Base-by-base conservation (phyloP, 2,113 vertebrate species). In the Anoura caudifer region DNA sequence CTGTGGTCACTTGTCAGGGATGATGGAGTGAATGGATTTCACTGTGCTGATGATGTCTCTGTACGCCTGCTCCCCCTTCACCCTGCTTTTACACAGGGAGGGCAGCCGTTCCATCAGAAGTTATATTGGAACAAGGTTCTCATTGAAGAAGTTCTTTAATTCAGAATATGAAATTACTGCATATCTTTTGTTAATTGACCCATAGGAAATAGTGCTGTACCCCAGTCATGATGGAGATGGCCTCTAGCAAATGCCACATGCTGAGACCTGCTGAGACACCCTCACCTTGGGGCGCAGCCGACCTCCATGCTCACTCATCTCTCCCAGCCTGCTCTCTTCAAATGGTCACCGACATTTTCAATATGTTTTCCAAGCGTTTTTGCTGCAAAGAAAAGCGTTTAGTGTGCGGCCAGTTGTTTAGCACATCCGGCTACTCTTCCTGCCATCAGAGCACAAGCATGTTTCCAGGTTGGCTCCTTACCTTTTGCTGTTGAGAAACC, bases 141-240 rank as follows among this genome's bases (percentile, higher is more conserved):
- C 76, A 82, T 70, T n/a, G 33, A 38, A 69, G 76, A 92, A 76
- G 45, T 61, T 36, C 4, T 70, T 92, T 77, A 69, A 28, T 90
- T 90, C 50, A 45, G 28, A 45, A 59, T 63, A 31, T 50, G 63
- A 47, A 91, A 38, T n/a, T 52, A 22, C 75, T 26, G 0, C 72
- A 45, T 43, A 43, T 70, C 65, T 93, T 88, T 54, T 43, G 14
- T 65, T 96, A 84, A 72, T 72, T 59, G 38, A 67, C 43, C 70
- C 52, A n/a, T 38, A 47, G 9, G 87, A 90, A 9, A 50, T 20
- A 47, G 81, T 10, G 4, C 41, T 50, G 65, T 14, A 4, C 54
- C 52, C 4, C 13, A n/a, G 38, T 52, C n/a, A 0, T 77, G 4
- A 13, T 1, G 26, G 84, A 79, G 73, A 83, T 0, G 5, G 43